Evolutionary conservation across 2,797 vertebrate genomes (phyloP).

Genomic region (Sphaeramia orbicularis): DNA sequence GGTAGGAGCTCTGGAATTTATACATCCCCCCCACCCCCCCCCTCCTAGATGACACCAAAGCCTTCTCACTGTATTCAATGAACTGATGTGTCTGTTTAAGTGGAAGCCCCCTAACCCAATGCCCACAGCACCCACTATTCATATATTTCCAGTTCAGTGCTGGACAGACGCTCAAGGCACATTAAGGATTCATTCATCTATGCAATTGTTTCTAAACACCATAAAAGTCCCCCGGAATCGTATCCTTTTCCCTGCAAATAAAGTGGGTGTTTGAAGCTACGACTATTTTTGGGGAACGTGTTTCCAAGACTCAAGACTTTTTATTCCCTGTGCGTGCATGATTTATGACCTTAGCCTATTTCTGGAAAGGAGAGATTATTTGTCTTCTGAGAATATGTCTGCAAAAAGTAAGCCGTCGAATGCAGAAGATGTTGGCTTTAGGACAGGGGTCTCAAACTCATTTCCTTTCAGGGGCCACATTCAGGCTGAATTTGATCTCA

Average conservation of each 20-base stretch:
- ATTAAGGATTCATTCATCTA: constrained; percentile 41
- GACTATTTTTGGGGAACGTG: constrained; percentile 69
- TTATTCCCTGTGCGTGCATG: constrained; percentile 67
- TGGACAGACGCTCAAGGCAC: constrained; percentile 42
- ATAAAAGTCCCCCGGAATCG: constrained; percentile 62
- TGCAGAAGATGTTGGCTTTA: constrained; percentile 41
- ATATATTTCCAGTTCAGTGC: constrained; percentile 17
- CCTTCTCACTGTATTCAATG: constrained; percentile 85
- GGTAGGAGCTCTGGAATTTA: constrained; percentile 94
- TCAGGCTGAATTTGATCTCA: no score
- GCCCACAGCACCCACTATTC: constrained; percentile 26
- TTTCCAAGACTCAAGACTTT: constrained; percentile 56
- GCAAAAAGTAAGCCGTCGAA: constrained; percentile 44
- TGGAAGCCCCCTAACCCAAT: constrained; percentile 47
- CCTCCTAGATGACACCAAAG: constrained; percentile 43
- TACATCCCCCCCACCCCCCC: constrained; percentile 87
- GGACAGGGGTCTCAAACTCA: no score
- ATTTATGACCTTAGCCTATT: constrained; percentile 82
- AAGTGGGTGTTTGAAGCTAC: constrained; percentile 57
- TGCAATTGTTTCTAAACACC: constrained; percentile 56
- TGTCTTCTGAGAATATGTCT: constrained; percentile 68
- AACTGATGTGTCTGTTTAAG: constrained; percentile 83
- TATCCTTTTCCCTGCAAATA: constrained; percentile 57
- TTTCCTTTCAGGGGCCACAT: no score
- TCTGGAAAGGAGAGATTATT: constrained; percentile 76